These are phyloP conservation scores for Drosophila mimetica DNA, from an alignment of 2,888 invertebrate species.

Conservation along the genomic window DNA sequence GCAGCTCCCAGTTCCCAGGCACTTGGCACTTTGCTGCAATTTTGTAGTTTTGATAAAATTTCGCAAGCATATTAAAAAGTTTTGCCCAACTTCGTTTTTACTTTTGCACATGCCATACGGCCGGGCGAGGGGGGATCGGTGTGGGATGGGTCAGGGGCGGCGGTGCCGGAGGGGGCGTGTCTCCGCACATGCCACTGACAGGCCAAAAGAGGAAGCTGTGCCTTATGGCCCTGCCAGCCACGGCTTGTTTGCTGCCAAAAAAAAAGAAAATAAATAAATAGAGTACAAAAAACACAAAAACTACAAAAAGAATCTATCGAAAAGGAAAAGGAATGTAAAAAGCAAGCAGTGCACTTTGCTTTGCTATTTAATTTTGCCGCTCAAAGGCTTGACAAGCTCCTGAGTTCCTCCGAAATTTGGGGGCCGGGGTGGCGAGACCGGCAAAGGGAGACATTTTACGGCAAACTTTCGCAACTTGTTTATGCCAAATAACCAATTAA, in stretches of 20 bases:
- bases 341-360: slow-evolving; percentile 70
- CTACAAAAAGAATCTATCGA: slow-evolving; percentile 45
- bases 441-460: slow-evolving; percentile 50
- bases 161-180: slow-evolving; percentile 33
- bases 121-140: slow-evolving; percentile 3
- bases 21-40: slow-evolving; percentile 81
- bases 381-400: slow-evolving; percentile 72
- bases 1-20: slow-evolving; percentile 51
- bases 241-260: slow-evolving; percentile 75
- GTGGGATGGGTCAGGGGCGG: slow-evolving; percentile 8
- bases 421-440: slow-evolving; percentile 7
- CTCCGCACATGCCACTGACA: slow-evolving; percentile 73
- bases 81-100: slow-evolving; percentile 79
- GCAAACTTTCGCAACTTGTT: slow-evolving; percentile 56
- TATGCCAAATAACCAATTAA: slow-evolving; percentile 57
- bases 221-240: slow-evolving; percentile 58
- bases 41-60: slow-evolving; percentile 82
- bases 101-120: slow-evolving; percentile 71
- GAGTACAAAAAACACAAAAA: slow-evolving; percentile 1
- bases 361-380: slow-evolving; percentile 77
- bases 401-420: slow-evolving; percentile 18
- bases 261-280: slow-evolving; percentile 18
- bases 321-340: slow-evolving; percentile 37
- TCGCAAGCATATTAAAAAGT: slow-evolving; percentile 81
- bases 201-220: slow-evolving; percentile 66